These are phyloP conservation scores for Pygoscelis adeliae DNA, from an alignment of 2,113 vertebrate genomes.

Conservation along the genomic window DNA sequence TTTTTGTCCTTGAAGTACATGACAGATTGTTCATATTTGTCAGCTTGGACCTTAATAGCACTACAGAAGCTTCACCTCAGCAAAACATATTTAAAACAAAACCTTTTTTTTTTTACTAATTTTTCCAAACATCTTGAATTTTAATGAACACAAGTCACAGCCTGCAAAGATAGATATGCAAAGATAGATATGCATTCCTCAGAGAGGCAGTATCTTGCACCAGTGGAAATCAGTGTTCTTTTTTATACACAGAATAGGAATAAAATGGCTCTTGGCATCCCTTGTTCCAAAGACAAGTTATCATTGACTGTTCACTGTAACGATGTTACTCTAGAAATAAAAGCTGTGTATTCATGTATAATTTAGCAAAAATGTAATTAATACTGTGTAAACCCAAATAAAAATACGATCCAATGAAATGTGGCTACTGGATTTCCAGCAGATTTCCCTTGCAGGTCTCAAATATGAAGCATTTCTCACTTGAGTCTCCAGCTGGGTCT, in stretches of 20 bases:
- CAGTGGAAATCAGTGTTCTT: not conserved
- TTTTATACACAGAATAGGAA: not conserved
- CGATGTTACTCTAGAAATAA: not conserved
- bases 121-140: not conserved
- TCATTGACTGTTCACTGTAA: not conserved
- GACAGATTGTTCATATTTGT: not conserved
- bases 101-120: not conserved
- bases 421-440: not conserved
- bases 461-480: not conserved
- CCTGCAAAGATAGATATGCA: not conserved
- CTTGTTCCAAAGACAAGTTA: not conserved
- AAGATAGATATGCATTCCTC: not conserved
- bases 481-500: not conserved
- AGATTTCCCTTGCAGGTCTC: not conserved
- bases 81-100: not conserved
- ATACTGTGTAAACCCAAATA: not conserved
- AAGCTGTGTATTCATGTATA: not conserved
- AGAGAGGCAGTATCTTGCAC: not conserved
- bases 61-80: not conserved
- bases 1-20: not conserved
- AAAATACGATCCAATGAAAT: not conserved
- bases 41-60: not conserved
- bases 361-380: not conserved
- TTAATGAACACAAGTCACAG: not conserved
- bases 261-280: not conserved